Conservation (phyloP, 2,797 vertebrate species). For the Leptoclinus maculatus region DNA sequence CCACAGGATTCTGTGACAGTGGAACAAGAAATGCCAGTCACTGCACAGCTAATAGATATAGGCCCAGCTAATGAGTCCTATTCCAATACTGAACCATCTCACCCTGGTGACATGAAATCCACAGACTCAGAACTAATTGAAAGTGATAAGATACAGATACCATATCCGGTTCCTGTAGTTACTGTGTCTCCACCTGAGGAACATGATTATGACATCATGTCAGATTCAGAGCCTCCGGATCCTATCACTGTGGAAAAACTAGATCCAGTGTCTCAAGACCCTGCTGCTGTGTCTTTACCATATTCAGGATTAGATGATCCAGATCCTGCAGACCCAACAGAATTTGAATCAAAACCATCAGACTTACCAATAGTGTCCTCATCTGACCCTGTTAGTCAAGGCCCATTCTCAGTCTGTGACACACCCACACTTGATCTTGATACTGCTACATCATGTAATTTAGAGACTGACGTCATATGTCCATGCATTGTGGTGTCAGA, state of each 20-base stretch:
- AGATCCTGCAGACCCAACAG: constrained; percentile 37
- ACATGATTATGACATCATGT: constrained; percentile 54
- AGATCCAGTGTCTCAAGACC: constrained; percentile 51
- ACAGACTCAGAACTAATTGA: constrained; percentile 49
- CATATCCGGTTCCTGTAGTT: constrained; percentile 71
- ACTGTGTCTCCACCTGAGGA: constrained; percentile 81
- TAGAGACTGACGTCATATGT: constrained; percentile 50
- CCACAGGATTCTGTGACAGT: constrained; percentile 45
- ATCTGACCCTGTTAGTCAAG: constrained; percentile 39
- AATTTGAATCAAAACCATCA: constrained; percentile 58
- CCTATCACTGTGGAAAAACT: constrained; percentile 43
- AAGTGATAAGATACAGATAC: constrained; percentile 52
- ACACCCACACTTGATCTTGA: constrained; percentile 38
- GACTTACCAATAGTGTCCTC: constrained; percentile 27
- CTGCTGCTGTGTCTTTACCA: constrained; percentile 51
- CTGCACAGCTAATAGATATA: constrained; percentile 38
- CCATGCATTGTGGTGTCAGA: constrained; percentile 79
- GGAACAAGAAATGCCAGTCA: constrained; percentile 44
- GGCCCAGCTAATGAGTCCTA: constrained; percentile 24
- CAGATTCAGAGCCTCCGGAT: constrained; percentile 68
- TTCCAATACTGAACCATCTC: constrained; percentile 41
- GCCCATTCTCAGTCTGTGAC: constrained; percentile 33
- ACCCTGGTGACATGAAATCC: constrained; percentile 33
- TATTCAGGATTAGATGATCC: constrained; percentile 59
- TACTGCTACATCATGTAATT: constrained; percentile 23